Evolutionary conservation across 2,888 invertebrate genomes (phyloP), one percentile per base, ranked within the genome.

Genomic region (Scaptomyza tumidula): DNA sequence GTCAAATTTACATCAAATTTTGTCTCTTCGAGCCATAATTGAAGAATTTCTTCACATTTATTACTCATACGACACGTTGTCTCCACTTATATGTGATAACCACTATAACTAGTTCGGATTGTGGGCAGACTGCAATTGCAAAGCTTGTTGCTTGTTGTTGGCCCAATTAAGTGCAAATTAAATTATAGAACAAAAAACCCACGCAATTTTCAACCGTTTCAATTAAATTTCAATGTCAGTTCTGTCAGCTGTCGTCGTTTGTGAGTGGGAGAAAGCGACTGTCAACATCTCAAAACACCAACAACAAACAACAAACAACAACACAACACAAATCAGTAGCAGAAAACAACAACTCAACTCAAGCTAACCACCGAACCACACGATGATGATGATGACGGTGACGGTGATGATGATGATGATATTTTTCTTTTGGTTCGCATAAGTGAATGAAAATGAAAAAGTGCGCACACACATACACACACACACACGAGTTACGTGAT

Each of bases 381-480:
- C 54, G 69, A 43, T 62, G 52, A 19, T 13, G 13, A 16, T 48
- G 31, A 33, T n/a, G n/a, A n/a, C n/a, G n/a, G n/a, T 16, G 35
- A 50, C 37, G 19, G 33, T 49, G 49, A 33, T 35, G 35, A 35
- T 19, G 49, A 35, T 50, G 33, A 41, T 41, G 68, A 41, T 58
- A 58, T 24, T 35, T 67, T 57, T 39, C 44, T 31, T 31, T 24
- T 29, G 5, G 33, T 27, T 43, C 50, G 75, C 77, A 66, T 84
- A 84, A 88, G 81, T 84, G 88, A 84, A 88, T 86, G 85, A 88
- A 88, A 88, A 80, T 86, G 87, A 78, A 86, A 84, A 88, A 86
- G 75, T 76, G 79, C 14, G 14, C 14, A 39, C 39, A 14, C 14
- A 41, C 41, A 16, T 9, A 41, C 16, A 16, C 16, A 43, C 35